Evolutionary conservation across 1,140 invertebrate genomes (phyloP), one percentile per base, ranked within the genome.

Genomic region (Theocolax elegans): DNA sequence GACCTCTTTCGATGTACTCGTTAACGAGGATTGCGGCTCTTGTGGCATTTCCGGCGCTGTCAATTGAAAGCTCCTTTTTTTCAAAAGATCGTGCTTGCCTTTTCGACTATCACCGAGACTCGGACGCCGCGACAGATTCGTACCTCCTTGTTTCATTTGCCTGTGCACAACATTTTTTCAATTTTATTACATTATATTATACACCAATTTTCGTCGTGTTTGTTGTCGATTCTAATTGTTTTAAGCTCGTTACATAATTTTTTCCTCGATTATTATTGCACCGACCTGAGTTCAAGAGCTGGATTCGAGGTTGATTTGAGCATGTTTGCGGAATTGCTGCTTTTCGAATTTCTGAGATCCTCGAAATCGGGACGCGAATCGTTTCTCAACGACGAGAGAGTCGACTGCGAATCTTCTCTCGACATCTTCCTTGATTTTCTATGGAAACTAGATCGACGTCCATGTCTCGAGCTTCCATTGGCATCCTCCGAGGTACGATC

Each of bases 51-150:
- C 72, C 3, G 44, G 25, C 1, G 77, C 74, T 15, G 73, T 65
- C 1, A 80, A 17, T 4, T 72, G 54, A 53, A 80, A 80, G 44
- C 72, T 79, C 15, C 75, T 79, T 31, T 4, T 76, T 79, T 27
- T 77, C 76, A 4, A 29, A 44, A 6, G 53, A 8, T 0, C 72
- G 17, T 62, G 67, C 19, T 75, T 54, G 17, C 65, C 54, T 8
- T 76, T 77, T 13, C 74, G 74, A 63, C 19, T 75, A 56, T 44
- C 46, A 53, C 23, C 72, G 64, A 25, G 19, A 48, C 46, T 71
- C 49, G 54, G 79, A 72, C 42, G 72, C 27, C 8, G 67, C 60
- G 38, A 73, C 75, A 1, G 51, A n/a, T n/a, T n/a, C n/a, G n/a
- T n/a, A 15, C 38, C 40, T 21, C 13, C 25, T n/a, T 44, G 74